Percentiles rank a stretch among this genome's conserved stretches.
Conservation (phyloP, 2,113 vertebrate species). For the Alectura lathami region DNA sequence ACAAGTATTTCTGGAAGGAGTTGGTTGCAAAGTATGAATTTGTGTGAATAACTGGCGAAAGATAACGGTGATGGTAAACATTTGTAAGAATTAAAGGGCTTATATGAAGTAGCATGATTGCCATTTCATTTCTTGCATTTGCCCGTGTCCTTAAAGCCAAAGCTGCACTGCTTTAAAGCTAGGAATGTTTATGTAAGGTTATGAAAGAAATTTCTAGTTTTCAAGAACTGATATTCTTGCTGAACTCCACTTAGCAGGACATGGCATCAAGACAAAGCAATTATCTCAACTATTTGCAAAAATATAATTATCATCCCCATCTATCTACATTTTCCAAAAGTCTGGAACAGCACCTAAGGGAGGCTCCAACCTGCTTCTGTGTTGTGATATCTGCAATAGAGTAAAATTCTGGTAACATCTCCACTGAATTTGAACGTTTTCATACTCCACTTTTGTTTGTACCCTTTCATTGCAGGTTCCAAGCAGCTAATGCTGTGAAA, state of each 20-base stretch:
- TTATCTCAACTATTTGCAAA: not conserved
- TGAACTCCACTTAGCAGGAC: not conserved
- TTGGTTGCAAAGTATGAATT: not conserved
- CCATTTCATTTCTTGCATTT: not conserved
- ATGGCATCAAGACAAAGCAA: not conserved
- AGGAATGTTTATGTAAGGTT: not conserved
- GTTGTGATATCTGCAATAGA: not conserved
- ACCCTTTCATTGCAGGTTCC: not conserved
- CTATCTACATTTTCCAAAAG: not conserved
- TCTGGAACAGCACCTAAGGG: not conserved
- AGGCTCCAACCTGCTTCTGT: not conserved
- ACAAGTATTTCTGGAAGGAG: not conserved
- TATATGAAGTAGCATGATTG: not conserved
- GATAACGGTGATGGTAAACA: not conserved
- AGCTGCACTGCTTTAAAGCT: not conserved
- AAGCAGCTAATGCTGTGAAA: not conserved
- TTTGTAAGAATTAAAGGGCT: not conserved
- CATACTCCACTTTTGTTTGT: not conserved
- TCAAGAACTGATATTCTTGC: not conserved
- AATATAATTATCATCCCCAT: not conserved
- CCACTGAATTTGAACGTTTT: not conserved
- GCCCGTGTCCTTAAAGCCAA: fast-evolving
- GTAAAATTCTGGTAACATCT: fast-evolving
- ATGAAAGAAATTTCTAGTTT: not conserved
- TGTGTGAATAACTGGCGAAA: not conserved